Conservation (phyloP, 2,888 invertebrate genomes). For the Phyllotreta striolata region DNA sequence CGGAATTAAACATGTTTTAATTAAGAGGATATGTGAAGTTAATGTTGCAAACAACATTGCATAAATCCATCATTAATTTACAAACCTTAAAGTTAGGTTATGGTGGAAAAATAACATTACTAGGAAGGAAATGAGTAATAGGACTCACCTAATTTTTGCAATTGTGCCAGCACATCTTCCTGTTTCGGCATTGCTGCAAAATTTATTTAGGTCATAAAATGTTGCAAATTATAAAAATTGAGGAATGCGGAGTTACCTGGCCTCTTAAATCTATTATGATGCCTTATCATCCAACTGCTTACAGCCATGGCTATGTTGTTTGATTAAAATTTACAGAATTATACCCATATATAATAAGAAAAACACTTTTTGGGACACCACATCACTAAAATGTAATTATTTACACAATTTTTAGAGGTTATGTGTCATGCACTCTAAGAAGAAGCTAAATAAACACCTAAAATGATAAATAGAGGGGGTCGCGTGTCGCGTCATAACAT, state of each 20-base stretch:
- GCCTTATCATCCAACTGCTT: conserved; percentile 66
- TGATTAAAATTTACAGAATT: conserved; percentile 35
- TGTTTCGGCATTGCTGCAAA: conserved; percentile 61
- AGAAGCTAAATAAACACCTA: background rate
- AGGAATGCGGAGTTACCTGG: conserved; percentile 52
- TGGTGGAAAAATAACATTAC: background rate
- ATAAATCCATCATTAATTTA: conserved; percentile 5
- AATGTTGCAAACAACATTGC: background rate
- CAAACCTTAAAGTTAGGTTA: conserved; percentile 14
- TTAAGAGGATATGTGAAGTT: background rate
- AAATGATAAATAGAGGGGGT: too few species aligned
- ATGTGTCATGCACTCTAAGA: conserved; percentile 19
- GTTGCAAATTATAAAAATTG: conserved; percentile 15
- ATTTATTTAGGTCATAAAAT: conserved; percentile 40
- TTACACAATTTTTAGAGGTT: conserved; percentile 38
- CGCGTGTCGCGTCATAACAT: too few species aligned
- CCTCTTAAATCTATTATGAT: conserved; percentile 60
- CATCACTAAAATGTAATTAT: conserved; percentile 33
- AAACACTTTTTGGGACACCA: conserved; percentile 33
- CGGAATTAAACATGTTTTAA: background rate
- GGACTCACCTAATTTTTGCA: conserved; percentile 46
- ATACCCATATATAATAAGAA: conserved; percentile 35
- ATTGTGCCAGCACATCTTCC: conserved; percentile 61
- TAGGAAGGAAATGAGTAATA: conserved; percentile 36
- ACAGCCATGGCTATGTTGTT: conserved; percentile 59